phyloP scores from a whole-genome alignment of 2,113 vertebrate genomes.

The Notarius lentiginosus region DNA sequence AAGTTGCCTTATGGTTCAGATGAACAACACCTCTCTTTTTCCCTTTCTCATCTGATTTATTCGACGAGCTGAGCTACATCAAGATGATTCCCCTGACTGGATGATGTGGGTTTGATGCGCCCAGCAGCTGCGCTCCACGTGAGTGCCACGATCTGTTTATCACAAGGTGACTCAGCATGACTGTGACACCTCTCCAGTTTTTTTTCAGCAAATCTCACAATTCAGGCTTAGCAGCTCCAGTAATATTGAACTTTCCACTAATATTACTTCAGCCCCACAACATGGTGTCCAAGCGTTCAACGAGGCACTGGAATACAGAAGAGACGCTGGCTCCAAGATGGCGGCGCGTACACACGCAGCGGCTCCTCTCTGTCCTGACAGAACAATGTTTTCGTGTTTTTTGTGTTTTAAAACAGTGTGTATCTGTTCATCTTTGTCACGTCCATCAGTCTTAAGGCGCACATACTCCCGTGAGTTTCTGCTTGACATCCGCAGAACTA shows the following conservation, averaged over 20 bases:
- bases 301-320: not conserved
- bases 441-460: no score
- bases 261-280: not conserved
- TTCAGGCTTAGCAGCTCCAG: not conserved
- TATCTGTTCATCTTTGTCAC: no score
- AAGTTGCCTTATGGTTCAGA: not conserved
- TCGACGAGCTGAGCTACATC: constrained; percentile 38
- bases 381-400: no score
- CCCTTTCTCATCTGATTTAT: constrained; percentile 4
- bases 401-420: no score
- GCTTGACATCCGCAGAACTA: no score
- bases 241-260: not conserved
- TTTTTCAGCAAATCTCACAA: not conserved
- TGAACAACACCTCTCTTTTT: not conserved
- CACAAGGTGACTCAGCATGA: constrained; percentile 49
- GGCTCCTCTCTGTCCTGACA: no score
- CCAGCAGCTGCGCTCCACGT: constrained; percentile 44
- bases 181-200: constrained; percentile 42
- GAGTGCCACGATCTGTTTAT: constrained; percentile 53
- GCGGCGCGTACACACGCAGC: no score
- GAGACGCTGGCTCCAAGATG: not conserved
- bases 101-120: constrained; percentile 28
- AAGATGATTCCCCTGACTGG: constrained; percentile 6
- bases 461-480: no score
- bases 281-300: not conserved